Evolutionary conservation across 2,797 vertebrate species (phyloP), one percentile per base, ranked within the genome.

Genomic region (Loriculus beryllinus): DNA sequence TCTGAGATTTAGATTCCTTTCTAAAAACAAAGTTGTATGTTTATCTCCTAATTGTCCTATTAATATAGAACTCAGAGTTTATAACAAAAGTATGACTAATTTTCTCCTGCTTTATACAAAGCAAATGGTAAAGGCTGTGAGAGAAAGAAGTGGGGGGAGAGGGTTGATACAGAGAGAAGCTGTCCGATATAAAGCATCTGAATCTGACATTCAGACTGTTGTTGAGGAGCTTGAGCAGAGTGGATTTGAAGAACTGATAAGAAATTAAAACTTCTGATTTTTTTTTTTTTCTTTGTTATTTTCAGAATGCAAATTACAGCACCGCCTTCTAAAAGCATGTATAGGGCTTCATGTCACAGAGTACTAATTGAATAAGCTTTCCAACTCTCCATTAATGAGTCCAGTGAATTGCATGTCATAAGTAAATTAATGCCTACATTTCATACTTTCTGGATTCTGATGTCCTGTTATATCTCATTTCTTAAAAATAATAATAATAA

Each of bases 271-370:
- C 28, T 52, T 87, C 33, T 67, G n/a, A 80, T 65, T 40, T 37
- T 59, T 77, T 93, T 93, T 62, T 28, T 52, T 90, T 77, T 70
- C 88, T 96, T 96, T 97, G 8, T 54, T 40, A 65, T 86, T 91
- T 95, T 89, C 57, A 52, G 28, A 64, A 84, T 59, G 33, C 28
- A 92, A 90, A 72, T 62, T 69, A 57, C 29, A 81, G 16, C 59
- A 37, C 7, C 14, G 60, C 7, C 39, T 92, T 83, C 42, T 70
- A 68, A 87, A 94, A 75, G 29, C 6, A 39, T 5, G 47, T 25
- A 35, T 22, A 56, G 3, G 21, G 20, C 37, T 94, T 84, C 33
- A 68, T 43, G 47, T 65, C 68, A 86, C 43, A 68, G 68, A 91
- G 43, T 68, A 71, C 52, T 70, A 52, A 59, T 29, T 87, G 56